Conservation (phyloP, 2,888 invertebrate species). For the Rhogogaster chlorosoma region DNA sequence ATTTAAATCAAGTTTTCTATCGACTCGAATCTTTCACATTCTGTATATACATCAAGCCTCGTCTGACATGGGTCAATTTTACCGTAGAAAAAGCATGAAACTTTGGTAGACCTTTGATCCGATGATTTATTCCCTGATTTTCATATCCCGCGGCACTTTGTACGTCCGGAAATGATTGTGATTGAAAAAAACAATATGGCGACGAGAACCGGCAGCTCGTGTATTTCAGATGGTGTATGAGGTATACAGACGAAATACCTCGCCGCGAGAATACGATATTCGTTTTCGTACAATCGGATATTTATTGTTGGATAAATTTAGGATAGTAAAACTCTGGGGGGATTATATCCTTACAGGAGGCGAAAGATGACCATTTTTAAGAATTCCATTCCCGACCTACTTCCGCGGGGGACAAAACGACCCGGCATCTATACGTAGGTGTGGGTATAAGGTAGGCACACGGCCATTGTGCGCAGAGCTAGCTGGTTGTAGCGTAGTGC, state of each 20-base stretch:
- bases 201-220: background rate
- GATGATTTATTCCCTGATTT: too few relatives aligned
- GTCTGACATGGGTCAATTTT: too few relatives aligned
- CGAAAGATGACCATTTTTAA: background rate
- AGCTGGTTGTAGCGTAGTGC: slow-evolving; percentile 60
- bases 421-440: background rate
- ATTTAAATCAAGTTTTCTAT: too few relatives aligned
- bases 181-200: background rate
- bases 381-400: background rate
- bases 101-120: too few relatives aligned
- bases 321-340: background rate
- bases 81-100: too few relatives aligned
- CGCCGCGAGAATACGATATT: background rate
- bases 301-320: background rate
- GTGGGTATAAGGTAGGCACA: background rate
- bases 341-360: background rate
- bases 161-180: too few relatives aligned
- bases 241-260: background rate
- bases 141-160: too few relatives aligned
- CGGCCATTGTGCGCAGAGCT: slow-evolving; percentile 45
- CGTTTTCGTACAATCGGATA: background rate
- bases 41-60: too few relatives aligned
- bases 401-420: background rate
- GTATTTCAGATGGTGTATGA: background rate
- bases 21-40: too few relatives aligned